Percentiles rank a stretch among this genome's conserved stretches.
phyloP scores from a whole-genome alignment of 2,888 invertebrate species.

The Pachydiplax longipennis region DNA sequence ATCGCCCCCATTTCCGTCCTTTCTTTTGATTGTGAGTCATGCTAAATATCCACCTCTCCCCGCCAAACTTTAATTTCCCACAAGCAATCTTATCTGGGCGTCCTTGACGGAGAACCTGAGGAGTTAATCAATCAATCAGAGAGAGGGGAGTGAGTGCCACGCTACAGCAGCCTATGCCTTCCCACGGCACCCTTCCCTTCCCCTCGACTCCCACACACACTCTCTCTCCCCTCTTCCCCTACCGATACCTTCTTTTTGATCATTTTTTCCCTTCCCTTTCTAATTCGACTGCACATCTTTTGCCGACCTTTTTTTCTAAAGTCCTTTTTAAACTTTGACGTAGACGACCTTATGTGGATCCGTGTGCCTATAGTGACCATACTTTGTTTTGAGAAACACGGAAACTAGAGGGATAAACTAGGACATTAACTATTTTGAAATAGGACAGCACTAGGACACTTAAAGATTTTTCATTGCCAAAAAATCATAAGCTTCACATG shows the following conservation, averaged over 20 bases:
- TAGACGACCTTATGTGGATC: not conserved
- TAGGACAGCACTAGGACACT: too few relatives aligned
- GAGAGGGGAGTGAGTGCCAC: constrained; percentile 1
- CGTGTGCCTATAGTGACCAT: not conserved
- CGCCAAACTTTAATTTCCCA: constrained; percentile 39
- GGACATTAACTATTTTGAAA: too few relatives aligned
- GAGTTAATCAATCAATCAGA: constrained; percentile 44
- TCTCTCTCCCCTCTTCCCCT: not conserved
- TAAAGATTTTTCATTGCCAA: too few relatives aligned
- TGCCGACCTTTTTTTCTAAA: too few relatives aligned
- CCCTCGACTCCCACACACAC: not conserved
- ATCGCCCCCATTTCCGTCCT: constrained; percentile 20
- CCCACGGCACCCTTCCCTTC: not conserved
- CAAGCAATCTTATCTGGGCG: constrained; percentile 43
- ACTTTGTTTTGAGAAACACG: too few relatives aligned
- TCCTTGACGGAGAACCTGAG: constrained; percentile 41
- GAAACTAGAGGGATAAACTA: too few relatives aligned
- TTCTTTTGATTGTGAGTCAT: constrained; percentile 40
- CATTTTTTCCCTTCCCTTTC: not conserved
- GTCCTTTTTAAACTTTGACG: too few relatives aligned
- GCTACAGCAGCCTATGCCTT: constrained; percentile 22
- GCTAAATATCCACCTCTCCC: constrained; percentile 2
- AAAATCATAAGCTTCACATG: too few relatives aligned
- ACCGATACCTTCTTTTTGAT: not conserved
- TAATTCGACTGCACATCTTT: too few relatives aligned